These are phyloP conservation scores for Columba livia DNA, from an alignment of 2,113 vertebrate species.

Conservation along the genomic window DNA sequence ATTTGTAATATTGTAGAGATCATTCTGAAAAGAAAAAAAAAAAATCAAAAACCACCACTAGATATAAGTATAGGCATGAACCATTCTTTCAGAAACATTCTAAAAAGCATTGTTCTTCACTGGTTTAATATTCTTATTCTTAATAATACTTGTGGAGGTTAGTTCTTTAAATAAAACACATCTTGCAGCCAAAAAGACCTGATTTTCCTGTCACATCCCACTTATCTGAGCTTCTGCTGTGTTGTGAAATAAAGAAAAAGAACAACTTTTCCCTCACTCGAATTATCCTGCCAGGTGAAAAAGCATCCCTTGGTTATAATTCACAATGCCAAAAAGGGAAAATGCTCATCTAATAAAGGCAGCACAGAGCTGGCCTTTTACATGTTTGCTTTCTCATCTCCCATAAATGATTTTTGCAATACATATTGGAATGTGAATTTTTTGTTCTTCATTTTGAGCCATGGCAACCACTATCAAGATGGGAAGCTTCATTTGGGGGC, in stretches of 20 bases:
- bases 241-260: background rate
- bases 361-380: background rate
- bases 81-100: constrained; percentile 37
- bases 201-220: constrained; percentile 12
- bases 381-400: background rate
- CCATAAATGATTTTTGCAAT: background rate
- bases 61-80: background rate
- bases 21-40: background rate
- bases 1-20: background rate
- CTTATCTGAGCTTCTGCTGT: background rate
- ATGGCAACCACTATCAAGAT: background rate
- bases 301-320: background rate
- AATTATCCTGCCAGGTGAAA: background rate
- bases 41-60: background rate
- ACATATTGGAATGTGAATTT: background rate
- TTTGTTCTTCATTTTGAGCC: background rate
- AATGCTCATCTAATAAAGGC: background rate
- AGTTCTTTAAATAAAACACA: background rate
- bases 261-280: background rate
- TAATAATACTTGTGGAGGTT: background rate
- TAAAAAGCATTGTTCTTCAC: background rate
- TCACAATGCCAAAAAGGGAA: background rate
- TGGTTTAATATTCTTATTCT: background rate
- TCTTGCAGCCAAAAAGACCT: background rate
- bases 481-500: accelerated